Evolutionary conservation across 53 echinoderm and acorn worm genomes (phyloP).

Genomic region (Paracentrotus lividus): DNA sequence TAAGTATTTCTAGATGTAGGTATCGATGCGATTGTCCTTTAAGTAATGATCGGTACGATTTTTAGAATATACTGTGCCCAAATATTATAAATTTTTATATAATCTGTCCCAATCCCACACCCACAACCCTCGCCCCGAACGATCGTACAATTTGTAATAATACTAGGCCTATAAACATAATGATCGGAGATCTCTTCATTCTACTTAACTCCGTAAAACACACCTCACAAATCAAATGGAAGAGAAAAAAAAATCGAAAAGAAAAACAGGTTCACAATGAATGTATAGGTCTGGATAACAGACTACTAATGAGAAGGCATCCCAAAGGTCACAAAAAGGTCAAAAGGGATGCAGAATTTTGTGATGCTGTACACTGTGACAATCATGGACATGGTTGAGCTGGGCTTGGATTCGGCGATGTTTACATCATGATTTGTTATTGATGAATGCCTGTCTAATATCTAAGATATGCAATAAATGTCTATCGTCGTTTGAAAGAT

Average conservation of each 20-base stretch:
- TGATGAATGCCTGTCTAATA: background rate
- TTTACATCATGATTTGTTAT: background rate
- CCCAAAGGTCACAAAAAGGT: background rate
- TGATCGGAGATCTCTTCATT: too few relatives aligned
- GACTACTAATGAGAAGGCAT: constrained; percentile 15
- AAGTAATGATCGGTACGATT: too few relatives aligned
- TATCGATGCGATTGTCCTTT: too few relatives aligned
- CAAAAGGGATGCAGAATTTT: constrained; percentile 9
- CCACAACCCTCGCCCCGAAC: too few relatives aligned
- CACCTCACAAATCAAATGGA: too few relatives aligned
- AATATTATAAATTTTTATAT: too few relatives aligned
- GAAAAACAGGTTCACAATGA: background rate
- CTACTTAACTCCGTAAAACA: too few relatives aligned
- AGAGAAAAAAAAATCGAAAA: background rate
- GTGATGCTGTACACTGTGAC: background rate
- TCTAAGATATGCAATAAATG: background rate
- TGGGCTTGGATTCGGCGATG: background rate
- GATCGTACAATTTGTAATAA: too few relatives aligned
- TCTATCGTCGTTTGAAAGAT: background rate
- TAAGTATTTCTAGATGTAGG: too few relatives aligned
- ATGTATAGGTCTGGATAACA: background rate
- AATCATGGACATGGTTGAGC: background rate
- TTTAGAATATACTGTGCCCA: too few relatives aligned
- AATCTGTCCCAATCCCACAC: too few relatives aligned
- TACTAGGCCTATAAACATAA: too few relatives aligned